Evolutionary conservation across 2,113 vertebrate genomes (phyloP).

Genomic region (Coturnix japonica): DNA sequence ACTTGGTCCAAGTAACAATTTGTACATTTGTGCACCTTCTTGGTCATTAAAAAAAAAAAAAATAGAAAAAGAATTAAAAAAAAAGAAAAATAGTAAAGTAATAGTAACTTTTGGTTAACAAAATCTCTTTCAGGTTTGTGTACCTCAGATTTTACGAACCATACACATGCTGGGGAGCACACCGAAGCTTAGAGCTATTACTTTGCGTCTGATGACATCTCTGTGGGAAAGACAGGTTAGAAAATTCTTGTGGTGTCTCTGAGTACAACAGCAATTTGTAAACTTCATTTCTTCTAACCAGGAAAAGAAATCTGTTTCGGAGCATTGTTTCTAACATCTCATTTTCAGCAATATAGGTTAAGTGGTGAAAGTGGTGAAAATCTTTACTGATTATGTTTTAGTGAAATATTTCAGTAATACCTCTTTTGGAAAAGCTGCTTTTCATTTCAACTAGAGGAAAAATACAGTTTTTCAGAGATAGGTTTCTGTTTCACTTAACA

Average conservation of each 20-base stretch:
- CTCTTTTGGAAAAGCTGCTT: not conserved
- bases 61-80: not conserved
- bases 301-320: not conserved
- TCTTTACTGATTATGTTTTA: not conserved
- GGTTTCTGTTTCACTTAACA: not conserved
- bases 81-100: not conserved
- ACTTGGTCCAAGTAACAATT: not conserved
- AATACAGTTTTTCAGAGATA: not conserved
- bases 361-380: not conserved
- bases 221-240: conserved; percentile 96
- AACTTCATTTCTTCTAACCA: not conserved
- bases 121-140: conserved; percentile 83
- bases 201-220: conserved; percentile 86
- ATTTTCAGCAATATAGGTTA: not conserved
- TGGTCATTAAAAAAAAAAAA: not conserved
- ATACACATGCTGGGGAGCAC: conserved; percentile 84
- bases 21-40: not conserved
- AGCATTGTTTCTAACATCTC: not conserved
- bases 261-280: not conserved
- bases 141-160: conserved; percentile 87
- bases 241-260: not conserved
- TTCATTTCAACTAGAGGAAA: not conserved
- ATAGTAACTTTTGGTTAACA: not conserved
- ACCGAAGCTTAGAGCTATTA: conserved; percentile 84
- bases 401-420: not conserved